Evolutionary conservation across 1,140 invertebrate genomes (phyloP), one percentile per base, ranked within the genome.

Genomic region (Pachyrhynchus sulphureomaculatus): DNA sequence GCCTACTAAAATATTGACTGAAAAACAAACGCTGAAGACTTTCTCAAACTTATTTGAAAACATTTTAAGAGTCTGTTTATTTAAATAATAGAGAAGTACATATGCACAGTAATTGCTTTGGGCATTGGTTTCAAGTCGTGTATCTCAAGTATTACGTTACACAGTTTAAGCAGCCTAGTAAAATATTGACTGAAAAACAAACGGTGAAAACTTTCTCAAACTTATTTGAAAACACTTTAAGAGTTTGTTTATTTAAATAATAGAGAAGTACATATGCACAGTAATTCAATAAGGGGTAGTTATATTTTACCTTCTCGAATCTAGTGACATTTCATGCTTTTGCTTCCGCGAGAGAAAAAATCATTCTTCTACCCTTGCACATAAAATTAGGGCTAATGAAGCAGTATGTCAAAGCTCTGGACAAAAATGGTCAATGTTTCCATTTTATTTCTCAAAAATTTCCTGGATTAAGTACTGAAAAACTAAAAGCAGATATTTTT

Each of bases 171-270:
- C 23, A 33, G 51, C 21, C 65, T 49, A 52, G 51, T 36, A 59
- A 60, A 66, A 68, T 68, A 68, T 68, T 70, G 68, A 65, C 65
- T 62, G 55, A 62, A 66, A 67, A 69, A 68, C 66, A 66, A 66
- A 70, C 59, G 61, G 58, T 54, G 49, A 37, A 56, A 17, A 58
- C 62, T 68, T 68, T 68, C 64, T 66, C 58, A 61, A 66, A 65
- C 66, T 36, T 71, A 69, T 72, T 72, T 71, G 69, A 70, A 71
- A 72, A 72, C 71, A 71, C 65, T 73, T 69, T 70, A 69, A 71
- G 64, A 71, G 71, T 67, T 68, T 73, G 71, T 73, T 73, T 71
- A 72, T 71, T 70, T 73, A 73, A 73, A 72, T 72, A 72, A 72
- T 72, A 72, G 70, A 67, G 42, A 67, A 72, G 71, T 71, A 72